A percentile compares a stretch with the other conserved stretches of the same genome.
These are phyloP conservation scores for Chymomyza fuscimana DNA, from an alignment of 2,888 invertebrate species.

Conservation along the genomic window DNA sequence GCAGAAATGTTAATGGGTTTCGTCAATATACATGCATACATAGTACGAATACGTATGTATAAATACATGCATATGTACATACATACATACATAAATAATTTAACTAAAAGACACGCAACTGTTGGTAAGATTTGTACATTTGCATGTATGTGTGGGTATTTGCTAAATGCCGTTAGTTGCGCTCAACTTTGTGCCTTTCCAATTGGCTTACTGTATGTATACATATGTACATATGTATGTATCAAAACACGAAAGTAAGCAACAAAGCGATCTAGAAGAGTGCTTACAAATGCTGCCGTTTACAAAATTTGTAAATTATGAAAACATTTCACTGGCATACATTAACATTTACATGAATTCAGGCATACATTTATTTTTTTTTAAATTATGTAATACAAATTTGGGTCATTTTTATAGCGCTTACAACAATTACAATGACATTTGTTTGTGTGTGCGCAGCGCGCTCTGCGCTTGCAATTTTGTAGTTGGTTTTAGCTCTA, in stretches of 20 bases:
- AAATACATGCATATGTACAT: conserved; percentile 22
- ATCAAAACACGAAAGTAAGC: conserved; percentile 4
- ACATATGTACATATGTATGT: conserved; percentile 4
- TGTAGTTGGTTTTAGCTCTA: conserved; percentile 55
- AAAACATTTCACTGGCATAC: not conserved
- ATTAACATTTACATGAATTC: not conserved
- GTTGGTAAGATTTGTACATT: conserved; percentile 25
- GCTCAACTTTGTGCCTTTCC: not conserved
- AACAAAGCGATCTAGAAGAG: conserved; percentile 3
- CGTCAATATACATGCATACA: conserved; percentile 21
- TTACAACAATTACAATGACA: conserved; percentile 57
- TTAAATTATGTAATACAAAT: conserved; percentile 67
- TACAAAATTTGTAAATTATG: conserved; percentile 4
- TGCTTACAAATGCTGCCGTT: conserved; percentile 15
- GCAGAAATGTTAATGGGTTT: conserved; percentile 58
- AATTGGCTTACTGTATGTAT: not conserved
- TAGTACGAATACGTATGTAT: conserved; percentile 8
- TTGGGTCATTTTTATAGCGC: conserved; percentile 69
- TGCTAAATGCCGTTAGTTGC: not conserved
- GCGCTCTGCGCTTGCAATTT: conserved; percentile 44
- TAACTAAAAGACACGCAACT: conserved; percentile 29
- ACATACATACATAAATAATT: conserved; percentile 8
- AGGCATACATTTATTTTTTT: conserved; percentile 32
- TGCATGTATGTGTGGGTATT: not conserved
- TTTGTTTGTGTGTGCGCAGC: conserved; percentile 20